Percentiles rank a stretch among this genome's conserved stretches.
Evolutionary conservation across 2,888 invertebrate genomes (phyloP).

Genomic region (Palloptera scutellata): DNA sequence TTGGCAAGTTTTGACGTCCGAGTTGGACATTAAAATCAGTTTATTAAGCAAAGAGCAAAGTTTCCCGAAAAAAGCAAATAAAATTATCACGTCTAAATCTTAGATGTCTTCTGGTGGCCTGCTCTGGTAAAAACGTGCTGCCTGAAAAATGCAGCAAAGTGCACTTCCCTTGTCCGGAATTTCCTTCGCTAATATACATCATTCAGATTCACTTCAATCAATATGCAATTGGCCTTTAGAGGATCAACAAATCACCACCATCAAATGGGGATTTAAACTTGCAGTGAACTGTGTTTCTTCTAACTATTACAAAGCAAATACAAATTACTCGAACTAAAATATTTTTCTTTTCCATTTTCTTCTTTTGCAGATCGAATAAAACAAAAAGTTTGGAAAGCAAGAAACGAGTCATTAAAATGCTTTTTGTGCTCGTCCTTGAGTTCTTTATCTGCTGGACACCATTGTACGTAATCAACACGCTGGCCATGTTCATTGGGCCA

Average conservation of each 20-base stretch:
- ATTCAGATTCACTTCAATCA: no score
- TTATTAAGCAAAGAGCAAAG: no score
- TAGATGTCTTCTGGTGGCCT: no score
- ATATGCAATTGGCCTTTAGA: not conserved
- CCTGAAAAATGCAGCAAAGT: no score
- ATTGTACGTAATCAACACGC: constrained; percentile 80
- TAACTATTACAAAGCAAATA: not conserved
- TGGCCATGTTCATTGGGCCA: constrained; percentile 75
- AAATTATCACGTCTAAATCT: no score
- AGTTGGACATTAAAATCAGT: no score
- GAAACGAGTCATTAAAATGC: constrained; percentile 78
- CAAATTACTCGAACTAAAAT: not conserved
- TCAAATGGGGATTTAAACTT: not conserved
- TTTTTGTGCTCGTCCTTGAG: constrained; percentile 87
- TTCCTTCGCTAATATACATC: no score
- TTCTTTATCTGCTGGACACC: constrained; percentile 95
- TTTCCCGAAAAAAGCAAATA: no score
- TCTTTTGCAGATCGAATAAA: constrained; percentile 49
- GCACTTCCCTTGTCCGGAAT: no score
- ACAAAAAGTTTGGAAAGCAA: constrained; percentile 61
- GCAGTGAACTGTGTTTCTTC: not conserved
- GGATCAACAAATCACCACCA: not conserved
- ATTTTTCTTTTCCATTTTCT: not conserved
- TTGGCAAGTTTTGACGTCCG: no score
- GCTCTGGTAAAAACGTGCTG: no score